Percentiles rank a stretch among this genome's conserved stretches.
phyloP scores from a whole-genome alignment of 2,888 invertebrate species.

The Cistogaster globosa region DNA sequence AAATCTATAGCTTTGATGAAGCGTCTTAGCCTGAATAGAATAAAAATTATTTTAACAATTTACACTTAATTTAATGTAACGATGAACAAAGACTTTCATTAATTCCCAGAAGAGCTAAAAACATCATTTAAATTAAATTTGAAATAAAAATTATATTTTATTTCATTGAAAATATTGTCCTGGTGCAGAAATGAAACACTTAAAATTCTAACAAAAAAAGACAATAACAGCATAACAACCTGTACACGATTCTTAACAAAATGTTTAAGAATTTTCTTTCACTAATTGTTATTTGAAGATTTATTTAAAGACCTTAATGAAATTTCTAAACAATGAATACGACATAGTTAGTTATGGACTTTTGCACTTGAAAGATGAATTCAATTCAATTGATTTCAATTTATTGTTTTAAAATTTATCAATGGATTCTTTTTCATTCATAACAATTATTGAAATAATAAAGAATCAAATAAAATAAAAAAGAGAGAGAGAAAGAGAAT shows the following conservation, averaged over 20 bases:
- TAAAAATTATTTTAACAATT: too few relatives aligned
- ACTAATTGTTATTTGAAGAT: slow-evolving; percentile 44
- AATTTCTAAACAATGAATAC: slow-evolving; percentile 48
- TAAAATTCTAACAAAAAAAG: slow-evolving; percentile 8
- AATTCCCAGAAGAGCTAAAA: slow-evolving; percentile 41
- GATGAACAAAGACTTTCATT: slow-evolving; percentile 35
- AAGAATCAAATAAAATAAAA: neutral
- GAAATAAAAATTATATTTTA: neutral
- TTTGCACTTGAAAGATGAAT: slow-evolving; percentile 54
- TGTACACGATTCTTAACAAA: slow-evolving; percentile 45
- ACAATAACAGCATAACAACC: slow-evolving; percentile 45
- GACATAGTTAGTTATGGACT: slow-evolving; percentile 48
- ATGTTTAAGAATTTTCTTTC: slow-evolving; percentile 12
- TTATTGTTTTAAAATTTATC: slow-evolving; percentile 43
- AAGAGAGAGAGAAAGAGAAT: neutral
- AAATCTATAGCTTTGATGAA: too few relatives aligned
- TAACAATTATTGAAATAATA: slow-evolving; percentile 26
- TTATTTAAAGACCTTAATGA: slow-evolving; percentile 69
- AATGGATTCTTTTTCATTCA: slow-evolving; percentile 63
- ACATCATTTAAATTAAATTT: slow-evolving; percentile 42
- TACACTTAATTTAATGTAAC: slow-evolving; percentile 30
- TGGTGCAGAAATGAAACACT: slow-evolving; percentile 6
- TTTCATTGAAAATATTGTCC: neutral
- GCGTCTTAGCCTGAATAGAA: too few relatives aligned
- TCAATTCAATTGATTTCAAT: slow-evolving; percentile 2